Evolutionary conservation across 2,797 vertebrate genomes (phyloP).

Genomic region (Pampus argenteus): DNA sequence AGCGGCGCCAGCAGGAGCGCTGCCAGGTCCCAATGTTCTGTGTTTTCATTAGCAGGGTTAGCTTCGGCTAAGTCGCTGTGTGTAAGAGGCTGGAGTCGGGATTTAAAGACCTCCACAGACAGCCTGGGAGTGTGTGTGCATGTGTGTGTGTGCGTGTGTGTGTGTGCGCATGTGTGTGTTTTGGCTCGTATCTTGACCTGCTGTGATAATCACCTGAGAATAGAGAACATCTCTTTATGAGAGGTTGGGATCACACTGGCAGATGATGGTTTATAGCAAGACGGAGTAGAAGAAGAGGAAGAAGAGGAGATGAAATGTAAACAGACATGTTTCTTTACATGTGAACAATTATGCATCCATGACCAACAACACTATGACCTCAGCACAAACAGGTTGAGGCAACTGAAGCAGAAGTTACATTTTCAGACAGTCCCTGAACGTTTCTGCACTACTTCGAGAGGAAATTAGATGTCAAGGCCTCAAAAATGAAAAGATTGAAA

Average conservation of each 20-base stretch:
- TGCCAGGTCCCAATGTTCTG: slow-evolving; percentile 76
- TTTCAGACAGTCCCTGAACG: too few species aligned
- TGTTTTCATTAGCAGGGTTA: slow-evolving; percentile 69
- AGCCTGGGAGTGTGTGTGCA: slow-evolving; percentile 41
- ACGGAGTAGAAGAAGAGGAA: not conserved
- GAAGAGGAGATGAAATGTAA: not conserved
- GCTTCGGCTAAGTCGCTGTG: slow-evolving; percentile 67
- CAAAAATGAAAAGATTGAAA: too few species aligned
- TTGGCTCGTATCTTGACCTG: slow-evolving; percentile 29
- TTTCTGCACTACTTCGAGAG: too few species aligned
- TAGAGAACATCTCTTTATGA: slow-evolving; percentile 69
- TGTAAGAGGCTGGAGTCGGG: slow-evolving; percentile 69
- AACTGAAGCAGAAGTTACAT: too few species aligned
- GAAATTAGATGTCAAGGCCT: too few species aligned
- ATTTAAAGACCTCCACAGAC: slow-evolving; percentile 55
- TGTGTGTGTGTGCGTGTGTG: slow-evolving; percentile 29
- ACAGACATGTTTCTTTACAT: too few species aligned
- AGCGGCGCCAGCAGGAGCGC: slow-evolving; percentile 19
- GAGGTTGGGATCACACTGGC: slow-evolving; percentile 42
- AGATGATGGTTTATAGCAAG: slow-evolving; percentile 35
- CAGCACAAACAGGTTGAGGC: too few species aligned
- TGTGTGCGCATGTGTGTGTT: slow-evolving; percentile 31
- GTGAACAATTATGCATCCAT: too few species aligned
- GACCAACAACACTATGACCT: too few species aligned
- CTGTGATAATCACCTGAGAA: slow-evolving; percentile 67